phyloP scores from a whole-genome alignment of 2,797 vertebrate genomes.

The Hydrophis major region DNA sequence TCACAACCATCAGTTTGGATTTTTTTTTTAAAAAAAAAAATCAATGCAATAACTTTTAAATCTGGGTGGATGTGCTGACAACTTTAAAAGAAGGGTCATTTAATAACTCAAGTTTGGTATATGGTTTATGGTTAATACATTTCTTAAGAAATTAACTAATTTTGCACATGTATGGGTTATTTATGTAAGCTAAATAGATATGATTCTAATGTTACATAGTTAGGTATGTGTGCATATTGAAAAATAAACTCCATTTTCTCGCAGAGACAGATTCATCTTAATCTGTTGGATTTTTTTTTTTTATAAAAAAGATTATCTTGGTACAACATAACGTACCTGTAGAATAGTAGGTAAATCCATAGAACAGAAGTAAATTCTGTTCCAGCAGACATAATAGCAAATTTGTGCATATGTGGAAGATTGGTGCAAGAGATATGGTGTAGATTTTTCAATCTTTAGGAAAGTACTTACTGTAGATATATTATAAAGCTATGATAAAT shows the following conservation, averaged over 20 bases:
- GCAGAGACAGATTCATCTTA: neutral
- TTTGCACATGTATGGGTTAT: neutral
- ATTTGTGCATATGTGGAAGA: neutral
- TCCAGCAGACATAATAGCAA: neutral
- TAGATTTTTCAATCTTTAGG: neutral
- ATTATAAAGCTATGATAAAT: neutral
- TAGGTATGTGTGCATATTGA: neutral
- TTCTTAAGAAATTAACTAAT: neutral
- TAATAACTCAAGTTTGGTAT: neutral
- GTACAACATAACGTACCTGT: neutral
- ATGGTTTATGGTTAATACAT: neutral
- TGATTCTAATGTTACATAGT: neutral
- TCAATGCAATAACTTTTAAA: neutral
- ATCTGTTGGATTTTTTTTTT: neutral
- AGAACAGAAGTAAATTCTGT: neutral
- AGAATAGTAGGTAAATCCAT: neutral
- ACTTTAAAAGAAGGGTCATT: neutral
- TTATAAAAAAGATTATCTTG: neutral
- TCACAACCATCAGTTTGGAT: neutral
- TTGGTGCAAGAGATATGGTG: neutral
- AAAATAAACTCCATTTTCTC: neutral
- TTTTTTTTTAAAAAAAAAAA: neutral
- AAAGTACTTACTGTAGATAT: neutral
- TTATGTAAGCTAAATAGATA: neutral
- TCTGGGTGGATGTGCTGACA: neutral